Conservation (phyloP, 2,888 invertebrate genomes). For the Ormyrus nitidulus region DNA sequence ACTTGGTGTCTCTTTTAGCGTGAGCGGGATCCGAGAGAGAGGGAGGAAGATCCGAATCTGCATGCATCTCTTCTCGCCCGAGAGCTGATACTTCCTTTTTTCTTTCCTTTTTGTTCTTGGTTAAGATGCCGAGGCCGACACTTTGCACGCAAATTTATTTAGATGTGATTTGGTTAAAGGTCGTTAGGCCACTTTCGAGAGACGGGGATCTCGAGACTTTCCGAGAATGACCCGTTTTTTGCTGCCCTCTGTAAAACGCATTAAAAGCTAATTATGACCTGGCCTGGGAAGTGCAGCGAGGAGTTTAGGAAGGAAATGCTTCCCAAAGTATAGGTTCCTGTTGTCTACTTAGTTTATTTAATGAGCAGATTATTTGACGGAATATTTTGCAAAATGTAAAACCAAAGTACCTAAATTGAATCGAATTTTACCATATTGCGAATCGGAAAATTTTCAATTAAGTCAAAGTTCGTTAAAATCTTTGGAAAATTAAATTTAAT, state of each 20-base stretch:
- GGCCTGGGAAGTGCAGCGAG: too few species aligned
- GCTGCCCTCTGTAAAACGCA: neutral
- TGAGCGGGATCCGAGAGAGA: neutral
- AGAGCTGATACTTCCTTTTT: conserved; percentile 16
- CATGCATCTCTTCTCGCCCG: conserved; percentile 15
- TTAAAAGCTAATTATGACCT: conserved; percentile 28
- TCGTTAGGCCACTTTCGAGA: neutral
- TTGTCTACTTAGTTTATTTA: neutral
- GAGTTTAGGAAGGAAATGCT: neutral
- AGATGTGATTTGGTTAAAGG: conserved; percentile 18
- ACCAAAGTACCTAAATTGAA: too few species aligned
- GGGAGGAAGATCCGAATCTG: conserved; percentile 18
- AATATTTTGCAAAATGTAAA: too few species aligned
- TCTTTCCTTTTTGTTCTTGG: conserved; percentile 3
- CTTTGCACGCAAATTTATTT: conserved; percentile 27
- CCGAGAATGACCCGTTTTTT: neutral
- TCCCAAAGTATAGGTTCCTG: neutral
- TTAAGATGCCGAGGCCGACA: neutral
- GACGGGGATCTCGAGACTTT: too few species aligned
- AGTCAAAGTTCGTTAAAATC: too few species aligned
- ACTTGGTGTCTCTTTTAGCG: conserved; percentile 64
- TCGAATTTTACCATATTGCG: too few species aligned
- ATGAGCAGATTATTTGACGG: too few species aligned
- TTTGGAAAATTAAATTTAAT: too few species aligned
- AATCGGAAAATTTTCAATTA: too few species aligned